These are phyloP conservation scores for Calephelis nemesis DNA, from an alignment of 1,140 invertebrate genomes.

Conservation along the genomic window DNA sequence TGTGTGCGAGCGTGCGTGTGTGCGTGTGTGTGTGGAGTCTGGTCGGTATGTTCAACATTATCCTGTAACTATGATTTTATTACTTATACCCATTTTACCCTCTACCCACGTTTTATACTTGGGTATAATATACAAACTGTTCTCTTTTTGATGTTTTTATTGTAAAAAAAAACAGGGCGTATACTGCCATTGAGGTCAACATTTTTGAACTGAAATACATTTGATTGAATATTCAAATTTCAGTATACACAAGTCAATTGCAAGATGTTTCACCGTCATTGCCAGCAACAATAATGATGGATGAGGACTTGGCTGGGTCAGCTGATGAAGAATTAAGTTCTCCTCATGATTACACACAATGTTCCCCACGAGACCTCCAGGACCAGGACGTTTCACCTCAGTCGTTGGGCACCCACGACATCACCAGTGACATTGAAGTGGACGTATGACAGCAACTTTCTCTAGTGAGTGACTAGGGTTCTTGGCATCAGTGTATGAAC, in stretches of 20 bases:
- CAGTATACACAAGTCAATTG: constrained; percentile 66
- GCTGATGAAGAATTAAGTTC: constrained; percentile 59
- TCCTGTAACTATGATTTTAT: too few relatives aligned
- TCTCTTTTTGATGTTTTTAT: too few relatives aligned
- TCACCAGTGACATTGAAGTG: constrained; percentile 67
- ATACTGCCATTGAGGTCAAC: too few relatives aligned
- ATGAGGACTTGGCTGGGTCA: constrained; percentile 59
- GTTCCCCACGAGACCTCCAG: constrained; percentile 47
- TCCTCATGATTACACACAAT: constrained; percentile 52
- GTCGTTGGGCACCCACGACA: constrained; percentile 50
- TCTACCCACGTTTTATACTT: too few relatives aligned
- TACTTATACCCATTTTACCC: too few relatives aligned
- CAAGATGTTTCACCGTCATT: constrained; percentile 72
- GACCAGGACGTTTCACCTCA: constrained; percentile 51
- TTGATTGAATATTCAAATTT: constrained; percentile 39
- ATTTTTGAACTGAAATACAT: too few relatives aligned
- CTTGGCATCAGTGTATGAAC: constrained; percentile 7
- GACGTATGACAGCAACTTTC: constrained; percentile 70
- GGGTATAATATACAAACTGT: too few relatives aligned
- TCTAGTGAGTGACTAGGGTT: constrained; percentile 53
- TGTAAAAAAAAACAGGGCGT: too few relatives aligned
- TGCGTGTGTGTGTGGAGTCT: too few relatives aligned
- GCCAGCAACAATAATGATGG: constrained; percentile 75
- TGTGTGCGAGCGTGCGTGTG: too few relatives aligned
- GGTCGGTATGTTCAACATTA: too few relatives aligned